These are phyloP conservation scores for Sycobia sp. DNA, from an alignment of 1,140 invertebrate genomes.

Conservation along the genomic window DNA sequence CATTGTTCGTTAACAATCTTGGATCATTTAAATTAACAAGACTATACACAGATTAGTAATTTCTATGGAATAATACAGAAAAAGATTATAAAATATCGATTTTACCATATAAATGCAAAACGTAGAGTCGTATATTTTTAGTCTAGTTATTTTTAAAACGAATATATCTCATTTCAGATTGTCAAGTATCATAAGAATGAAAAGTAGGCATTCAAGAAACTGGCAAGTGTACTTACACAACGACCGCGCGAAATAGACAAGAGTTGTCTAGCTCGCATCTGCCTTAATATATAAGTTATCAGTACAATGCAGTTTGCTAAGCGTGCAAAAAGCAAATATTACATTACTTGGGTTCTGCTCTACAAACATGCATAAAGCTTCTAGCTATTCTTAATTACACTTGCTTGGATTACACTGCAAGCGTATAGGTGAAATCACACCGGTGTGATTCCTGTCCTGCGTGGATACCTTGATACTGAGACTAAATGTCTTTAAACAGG, in stretches of 20 bases:
- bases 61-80: no score
- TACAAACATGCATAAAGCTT: constrained; percentile 50
- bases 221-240: constrained; percentile 39
- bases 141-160: not conserved
- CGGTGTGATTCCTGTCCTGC: constrained; percentile 31
- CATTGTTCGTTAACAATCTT: no score
- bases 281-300: constrained; percentile 59
- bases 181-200: not conserved
- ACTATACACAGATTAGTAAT: no score
- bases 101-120: not conserved
- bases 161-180: not conserved
- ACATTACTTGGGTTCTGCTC: constrained; percentile 51
- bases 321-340: constrained; percentile 51
- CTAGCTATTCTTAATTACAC: constrained; percentile 42
- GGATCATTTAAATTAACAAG: no score
- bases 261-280: constrained; percentile 31
- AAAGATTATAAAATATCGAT: not conserved
- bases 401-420: constrained; percentile 45
- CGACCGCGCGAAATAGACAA: constrained; percentile 45
- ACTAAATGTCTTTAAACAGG: constrained; percentile 28
- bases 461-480: constrained; percentile 27
- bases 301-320: constrained; percentile 52
- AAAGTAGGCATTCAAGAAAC: not conserved
- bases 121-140: not conserved
- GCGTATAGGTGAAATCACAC: constrained; percentile 15